Base-by-base conservation (phyloP, 2,888 invertebrate species). In the Aleiodes leptofemur region DNA sequence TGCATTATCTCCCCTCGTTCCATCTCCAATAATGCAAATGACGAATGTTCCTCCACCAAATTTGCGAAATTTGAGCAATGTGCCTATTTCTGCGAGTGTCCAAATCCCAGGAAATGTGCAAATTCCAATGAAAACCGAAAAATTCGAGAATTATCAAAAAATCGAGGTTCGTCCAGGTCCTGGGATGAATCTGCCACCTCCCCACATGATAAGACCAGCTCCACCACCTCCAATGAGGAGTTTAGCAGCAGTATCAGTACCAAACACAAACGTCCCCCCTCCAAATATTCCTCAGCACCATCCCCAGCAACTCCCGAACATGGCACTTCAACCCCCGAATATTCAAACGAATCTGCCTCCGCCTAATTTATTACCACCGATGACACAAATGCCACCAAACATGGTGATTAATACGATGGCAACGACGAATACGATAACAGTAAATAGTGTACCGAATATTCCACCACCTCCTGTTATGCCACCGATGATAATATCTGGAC, bases 201-300 rank as follows among this genome's bases (percentile, higher is more conserved):
- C 87, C 79, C 84, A 8, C 81, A 78, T 82, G 70, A 81, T 74
- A 51, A 76, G 77, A 71, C 77, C 79, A n/a, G 81, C 78, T 0
- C 76, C 79, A 16, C 66, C 77, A 7, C 55, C 86, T 31, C 86
- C 85, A 50, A 83, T 71, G 61, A 82, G 72, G 11, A 72, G 78
- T 6, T 57, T 86, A 31, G 86, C 85, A 51, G 82, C 72, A 66
- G 82, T 87, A 76, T 82, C 72, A 66, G 82, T 87, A 76, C 85
- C 85, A 3, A 89, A 89, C 76, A 87, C 89, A 8, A 87, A 86
- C 57, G 81, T 89, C 57, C 87, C 90, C 69, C 87, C 89, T 7
- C 86, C 85, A 3, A 89, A 86, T 66, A 81, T 90, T 59, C 87
- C 90, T 74, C 86, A 85, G n/a, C 85, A 80, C 0, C 76, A 81